phyloP scores from a whole-genome alignment of 2,888 invertebrate genomes.

The Deilephila porcellus region DNA sequence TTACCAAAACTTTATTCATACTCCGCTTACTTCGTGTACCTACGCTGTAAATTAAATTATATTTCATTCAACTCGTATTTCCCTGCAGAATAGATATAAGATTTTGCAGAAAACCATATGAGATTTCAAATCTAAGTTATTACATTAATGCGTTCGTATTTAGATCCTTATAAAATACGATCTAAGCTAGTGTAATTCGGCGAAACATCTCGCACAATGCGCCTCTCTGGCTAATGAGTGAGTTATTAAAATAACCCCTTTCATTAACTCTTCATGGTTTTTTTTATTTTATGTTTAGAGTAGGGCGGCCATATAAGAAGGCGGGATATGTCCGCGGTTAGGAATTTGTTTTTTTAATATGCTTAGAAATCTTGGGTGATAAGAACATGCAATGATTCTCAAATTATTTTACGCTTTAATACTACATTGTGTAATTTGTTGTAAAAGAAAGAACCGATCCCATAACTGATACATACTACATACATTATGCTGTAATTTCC shows the following conservation, averaged over 20 bases:
- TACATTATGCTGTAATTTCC: too few relatives aligned
- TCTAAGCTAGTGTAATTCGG: conserved; percentile 29
- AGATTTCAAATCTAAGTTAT: conserved; percentile 4
- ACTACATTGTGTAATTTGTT: too few relatives aligned
- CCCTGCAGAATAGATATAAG: too few relatives aligned
- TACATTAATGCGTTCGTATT: background rate
- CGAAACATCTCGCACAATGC: conserved; percentile 25
- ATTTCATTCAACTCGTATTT: background rate
- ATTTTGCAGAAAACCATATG: background rate
- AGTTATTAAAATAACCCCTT: conserved; percentile 29
- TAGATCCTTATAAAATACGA: background rate
- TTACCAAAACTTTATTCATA: too few relatives aligned
- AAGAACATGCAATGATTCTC: too few relatives aligned
- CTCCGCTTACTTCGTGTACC: too few relatives aligned
- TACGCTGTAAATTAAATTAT: too few relatives aligned
- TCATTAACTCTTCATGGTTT: conserved; percentile 15
- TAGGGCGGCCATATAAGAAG: background rate
- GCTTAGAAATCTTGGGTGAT: too few relatives aligned
- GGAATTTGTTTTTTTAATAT: too few relatives aligned
- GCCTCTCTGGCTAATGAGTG: conserved; percentile 36
- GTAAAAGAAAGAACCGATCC: too few relatives aligned
- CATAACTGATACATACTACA: too few relatives aligned
- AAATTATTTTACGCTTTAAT: too few relatives aligned
- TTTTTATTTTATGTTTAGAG: conserved; percentile 25
- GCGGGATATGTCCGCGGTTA: background rate